Base-by-base conservation (phyloP, 2,113 vertebrate species). In the Sylvicapra grimmia region DNA sequence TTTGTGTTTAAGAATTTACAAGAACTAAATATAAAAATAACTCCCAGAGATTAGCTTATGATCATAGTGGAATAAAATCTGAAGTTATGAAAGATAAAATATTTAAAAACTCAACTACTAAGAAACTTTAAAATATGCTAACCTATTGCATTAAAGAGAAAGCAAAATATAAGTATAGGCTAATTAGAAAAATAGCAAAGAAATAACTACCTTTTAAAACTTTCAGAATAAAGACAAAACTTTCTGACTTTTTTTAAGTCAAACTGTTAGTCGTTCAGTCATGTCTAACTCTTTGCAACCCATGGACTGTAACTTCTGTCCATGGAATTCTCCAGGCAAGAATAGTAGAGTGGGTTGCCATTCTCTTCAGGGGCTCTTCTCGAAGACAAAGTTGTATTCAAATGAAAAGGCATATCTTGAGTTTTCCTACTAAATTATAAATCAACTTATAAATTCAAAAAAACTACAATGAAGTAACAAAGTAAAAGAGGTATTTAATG, bases 131-230 rank as follows among this genome's bases (percentile, higher is more conserved):
- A 93, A 88, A 94, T 58, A 65, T 49, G 54, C 36, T 80, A 25
- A 72, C 15, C 11, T 31, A 93, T 5, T 54, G 18, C 61, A 61
- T 19, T 80, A 58, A 86, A 63, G 5, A 92, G 23, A 8, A 93
- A 95, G 31, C 75, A 97, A 95, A 97, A 88, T 65, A 29, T 58
- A 97, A 95, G 63, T 58, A 82, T 27, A 94, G 65, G 58, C 8
- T 77, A 94, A 36, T 77, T 87, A 19, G 18, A 65, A 97, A 95
- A 36, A 94, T 1, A 31, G 49, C 44, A 93, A 27, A 95, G 77
- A 80, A 75, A 61, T 72, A 97, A 89, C 16, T 85, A 87, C 7
- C 49, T 95, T 40, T 92, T 89, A 86, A 89, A 53, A 86, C 8
- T 87, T 87, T 54, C 68, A 33, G 23, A 31, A 33, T 88, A 3